These are phyloP conservation scores for Poecile montanus DNA, from an alignment of 2,797 vertebrate genomes.

Conservation along the genomic window DNA sequence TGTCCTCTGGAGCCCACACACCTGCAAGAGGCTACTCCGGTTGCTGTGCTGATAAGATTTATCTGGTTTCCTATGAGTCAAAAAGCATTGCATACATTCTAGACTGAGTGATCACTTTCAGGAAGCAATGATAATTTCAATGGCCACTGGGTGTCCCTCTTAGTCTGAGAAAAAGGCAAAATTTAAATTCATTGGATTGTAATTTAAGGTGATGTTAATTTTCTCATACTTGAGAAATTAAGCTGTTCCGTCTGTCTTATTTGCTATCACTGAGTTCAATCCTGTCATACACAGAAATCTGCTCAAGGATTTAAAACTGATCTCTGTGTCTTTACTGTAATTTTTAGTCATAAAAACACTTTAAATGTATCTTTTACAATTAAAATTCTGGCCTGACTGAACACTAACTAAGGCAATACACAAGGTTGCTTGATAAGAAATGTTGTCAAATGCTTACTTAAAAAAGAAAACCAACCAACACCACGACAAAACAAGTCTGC, in stretches of 20 bases:
- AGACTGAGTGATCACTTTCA: rapidly evolving
- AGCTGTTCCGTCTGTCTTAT: background rate
- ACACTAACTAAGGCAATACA: background rate
- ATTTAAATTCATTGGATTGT: rapidly evolving
- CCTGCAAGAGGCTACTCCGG: background rate
- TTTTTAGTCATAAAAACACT: background rate
- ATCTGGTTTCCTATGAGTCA: background rate
- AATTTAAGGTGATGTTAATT: background rate
- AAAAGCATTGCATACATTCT: rapidly evolving
- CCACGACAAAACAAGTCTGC: background rate
- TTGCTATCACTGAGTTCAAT: background rate
- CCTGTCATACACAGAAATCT: background rate
- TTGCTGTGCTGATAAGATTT: rapidly evolving
- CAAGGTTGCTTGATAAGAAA: background rate
- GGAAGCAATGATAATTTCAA: background rate
- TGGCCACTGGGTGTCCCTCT: conserved; percentile 26
- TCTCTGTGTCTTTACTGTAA: background rate
- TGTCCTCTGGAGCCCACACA: rapidly evolving
- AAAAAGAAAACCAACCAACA: too few relatives aligned
- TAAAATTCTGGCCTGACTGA: background rate
- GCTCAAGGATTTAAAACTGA: background rate
- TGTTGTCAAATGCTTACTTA: background rate
- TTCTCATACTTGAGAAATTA: background rate
- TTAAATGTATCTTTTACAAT: background rate
- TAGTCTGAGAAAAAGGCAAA: background rate